Conservation (phyloP, 2,113 vertebrate genomes). For the Murina feae region DNA sequence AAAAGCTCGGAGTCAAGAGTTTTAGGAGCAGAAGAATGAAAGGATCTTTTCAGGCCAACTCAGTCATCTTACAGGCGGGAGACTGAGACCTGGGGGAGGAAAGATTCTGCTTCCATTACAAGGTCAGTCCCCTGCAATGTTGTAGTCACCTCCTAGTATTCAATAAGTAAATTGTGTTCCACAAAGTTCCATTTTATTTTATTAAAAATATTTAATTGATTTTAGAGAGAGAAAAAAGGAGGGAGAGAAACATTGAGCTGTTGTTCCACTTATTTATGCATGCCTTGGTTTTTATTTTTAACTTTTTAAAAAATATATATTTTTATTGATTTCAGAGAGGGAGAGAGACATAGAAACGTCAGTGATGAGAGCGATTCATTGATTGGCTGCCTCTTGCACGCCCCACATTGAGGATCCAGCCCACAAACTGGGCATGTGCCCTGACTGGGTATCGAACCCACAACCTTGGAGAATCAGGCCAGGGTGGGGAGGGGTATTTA, state of each 20-base stretch:
- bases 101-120: neutral
- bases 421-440: neutral
- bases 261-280: neutral
- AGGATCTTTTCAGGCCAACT: neutral
- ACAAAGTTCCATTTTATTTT: neutral
- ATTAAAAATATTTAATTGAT: neutral
- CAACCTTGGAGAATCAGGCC: neutral
- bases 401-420: neutral
- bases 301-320: neutral
- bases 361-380: neutral
- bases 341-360: neutral
- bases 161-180: neutral
- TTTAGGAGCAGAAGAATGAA: neutral
- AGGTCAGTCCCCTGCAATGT: neutral
- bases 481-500: neutral
- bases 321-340: neutral
- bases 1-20: neutral
- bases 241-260: neutral
- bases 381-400: neutral
- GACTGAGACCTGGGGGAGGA: neutral
- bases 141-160: neutral
- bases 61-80: neutral
- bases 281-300: neutral
- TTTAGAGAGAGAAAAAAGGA: neutral
- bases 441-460: neutral